Evolutionary conservation across 2,113 vertebrate genomes (phyloP), one percentile per base, ranked within the genome.

Genomic region (Phoxinus phoxinus): DNA sequence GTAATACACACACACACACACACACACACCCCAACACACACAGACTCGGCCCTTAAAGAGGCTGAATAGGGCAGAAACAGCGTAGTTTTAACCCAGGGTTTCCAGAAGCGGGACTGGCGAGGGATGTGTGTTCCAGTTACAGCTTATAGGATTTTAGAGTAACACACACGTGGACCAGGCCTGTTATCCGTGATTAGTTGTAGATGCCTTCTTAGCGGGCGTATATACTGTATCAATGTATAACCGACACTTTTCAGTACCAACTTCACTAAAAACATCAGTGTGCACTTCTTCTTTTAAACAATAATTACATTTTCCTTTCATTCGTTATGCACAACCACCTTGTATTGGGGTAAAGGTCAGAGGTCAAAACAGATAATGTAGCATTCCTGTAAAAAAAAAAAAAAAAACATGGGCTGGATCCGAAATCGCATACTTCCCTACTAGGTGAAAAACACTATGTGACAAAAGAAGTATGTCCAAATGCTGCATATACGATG

Each of bases 241-340:
- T 93, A 93, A 92, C 90, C 88, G 75, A 90, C 87, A 72, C 84
- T 86, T 63, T 76, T 61, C 76, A 72, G 32, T 80, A 86, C 84
- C 21, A 27, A 51, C 86, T 86, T 88, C 92, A 85, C 87, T 82
- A 53, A 80, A 87, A 30, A 83, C 81, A 85, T 67, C 81, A 41
- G 21, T 69, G 75, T 69, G 35, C 73, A 30, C 51, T 53, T 78
- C 80, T 69, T 84, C 41, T 32, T 67, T 23, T 58, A 3, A 15
- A 56, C 67, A 77, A 32, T 75, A 69, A 32, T 53, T 59, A 10
- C 51, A 58, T 84, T 84, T 84, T 63, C 7, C 30, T 27, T 19
- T 41, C 19, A 41, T 46, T 46, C 27, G 11, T 72, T 48, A 67
- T 32, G 59, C 35, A 77, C 74, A 75, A 19, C 13, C 72, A 75